These are phyloP conservation scores for Calycopis cecrops DNA, from an alignment of 1,140 invertebrate genomes.

Conservation along the genomic window DNA sequence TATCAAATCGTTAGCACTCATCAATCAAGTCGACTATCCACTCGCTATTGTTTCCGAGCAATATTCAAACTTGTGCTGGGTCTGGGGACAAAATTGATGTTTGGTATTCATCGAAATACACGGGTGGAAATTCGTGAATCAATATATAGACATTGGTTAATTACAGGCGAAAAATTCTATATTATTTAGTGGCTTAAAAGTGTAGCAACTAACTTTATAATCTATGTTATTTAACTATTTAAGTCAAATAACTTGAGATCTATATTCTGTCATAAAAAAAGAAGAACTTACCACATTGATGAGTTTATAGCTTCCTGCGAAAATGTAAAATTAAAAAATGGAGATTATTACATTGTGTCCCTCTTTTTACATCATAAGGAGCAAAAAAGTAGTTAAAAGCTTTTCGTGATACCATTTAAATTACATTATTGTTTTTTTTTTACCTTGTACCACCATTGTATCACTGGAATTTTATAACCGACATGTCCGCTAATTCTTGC, in stretches of 20 bases:
- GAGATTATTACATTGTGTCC: too few species aligned
- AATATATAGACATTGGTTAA: not conserved
- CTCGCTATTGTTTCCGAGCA: constrained; percentile 5
- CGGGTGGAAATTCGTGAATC: not conserved
- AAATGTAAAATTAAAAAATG: too few species aligned
- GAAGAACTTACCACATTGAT: too few species aligned
- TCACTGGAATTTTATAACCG: too few species aligned
- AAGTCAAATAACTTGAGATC: too few species aligned
- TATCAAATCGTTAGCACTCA: constrained; percentile 9
- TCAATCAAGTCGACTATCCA: not conserved
- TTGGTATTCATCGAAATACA: not conserved
- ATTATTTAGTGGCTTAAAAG: not conserved
- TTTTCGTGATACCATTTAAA: not conserved
- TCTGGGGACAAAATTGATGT: constrained; percentile 7
- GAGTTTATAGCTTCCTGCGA: too few species aligned
- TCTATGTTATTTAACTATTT: too few species aligned
- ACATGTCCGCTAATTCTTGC: too few species aligned
- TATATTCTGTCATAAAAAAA: too few species aligned
- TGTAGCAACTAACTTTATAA: not conserved
- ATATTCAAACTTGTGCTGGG: constrained; percentile 6
- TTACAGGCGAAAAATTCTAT: not conserved
- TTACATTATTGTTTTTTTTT: not conserved
- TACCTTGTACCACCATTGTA: too few species aligned
- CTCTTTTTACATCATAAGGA: too few species aligned
- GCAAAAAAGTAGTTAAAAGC: too few species aligned